phyloP scores from a whole-genome alignment of 2,113 vertebrate species.

The Turnix velox region DNA sequence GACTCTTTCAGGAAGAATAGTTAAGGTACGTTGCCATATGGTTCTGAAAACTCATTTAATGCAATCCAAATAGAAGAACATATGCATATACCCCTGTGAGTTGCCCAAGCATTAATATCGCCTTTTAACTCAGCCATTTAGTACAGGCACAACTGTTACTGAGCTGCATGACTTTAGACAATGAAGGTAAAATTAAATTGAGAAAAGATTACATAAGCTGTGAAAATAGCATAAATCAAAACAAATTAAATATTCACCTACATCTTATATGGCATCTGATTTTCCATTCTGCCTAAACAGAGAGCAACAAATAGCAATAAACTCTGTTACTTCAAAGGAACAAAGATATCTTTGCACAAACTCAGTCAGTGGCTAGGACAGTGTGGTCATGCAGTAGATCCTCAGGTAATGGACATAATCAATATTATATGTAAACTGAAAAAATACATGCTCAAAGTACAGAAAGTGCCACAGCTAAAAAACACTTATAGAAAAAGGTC shows the following conservation, averaged over 20 bases:
- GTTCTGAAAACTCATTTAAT: slow-evolving; percentile 56
- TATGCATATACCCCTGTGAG: slow-evolving; percentile 32
- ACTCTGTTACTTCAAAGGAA: not conserved
- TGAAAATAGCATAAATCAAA: not conserved
- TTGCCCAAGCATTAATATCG: slow-evolving; percentile 43
- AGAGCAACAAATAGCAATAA: not conserved
- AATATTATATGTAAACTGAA: not conserved
- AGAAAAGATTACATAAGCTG: not conserved
- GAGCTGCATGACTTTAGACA: slow-evolving; percentile 9
- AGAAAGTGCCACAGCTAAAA: not conserved
- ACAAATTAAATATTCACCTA: not conserved
- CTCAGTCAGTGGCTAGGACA: not conserved
- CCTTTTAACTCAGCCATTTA: slow-evolving; percentile 56
- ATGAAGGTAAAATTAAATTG: not conserved
- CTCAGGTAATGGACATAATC: not conserved
- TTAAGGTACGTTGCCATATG: slow-evolving; percentile 47
- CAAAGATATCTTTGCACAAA: not conserved
- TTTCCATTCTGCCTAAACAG: not conserved
- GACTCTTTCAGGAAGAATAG: slow-evolving; percentile 53
- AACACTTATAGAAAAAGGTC: not conserved
- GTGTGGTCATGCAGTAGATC: rapidly evolving
- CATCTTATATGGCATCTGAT: not conserved
- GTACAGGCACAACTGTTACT: slow-evolving; percentile 40
- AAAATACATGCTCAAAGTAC: not conserved
- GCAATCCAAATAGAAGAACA: slow-evolving; percentile 58